A percentile compares a stretch with the other conserved stretches of the same genome.
Conservation (phyloP, 2,888 invertebrate species). For the Hylaea fasciaria region DNA sequence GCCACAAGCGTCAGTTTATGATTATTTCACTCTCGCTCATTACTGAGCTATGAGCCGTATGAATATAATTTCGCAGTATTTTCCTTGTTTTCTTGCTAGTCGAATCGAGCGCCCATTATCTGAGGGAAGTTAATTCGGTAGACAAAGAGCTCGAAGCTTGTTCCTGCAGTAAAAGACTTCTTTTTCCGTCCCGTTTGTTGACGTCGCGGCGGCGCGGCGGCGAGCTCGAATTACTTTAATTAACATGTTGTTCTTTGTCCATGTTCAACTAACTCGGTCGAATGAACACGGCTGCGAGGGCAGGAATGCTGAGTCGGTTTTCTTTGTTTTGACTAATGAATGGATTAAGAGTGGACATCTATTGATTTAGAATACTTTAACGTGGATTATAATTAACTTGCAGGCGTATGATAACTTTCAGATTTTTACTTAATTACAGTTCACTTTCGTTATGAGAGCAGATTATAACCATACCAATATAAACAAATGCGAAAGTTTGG, state of each 20-base stretch:
- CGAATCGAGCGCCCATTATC: conserved; percentile 6
- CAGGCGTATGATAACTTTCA: no score
- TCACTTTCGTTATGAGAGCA: no score
- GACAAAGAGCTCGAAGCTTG: conserved; percentile 8
- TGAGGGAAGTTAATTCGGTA: conserved; percentile 10
- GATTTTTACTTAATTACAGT: no score
- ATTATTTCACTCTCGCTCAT: conserved; percentile 7
- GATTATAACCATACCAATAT: no score
- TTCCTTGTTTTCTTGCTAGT: conserved; percentile 13
- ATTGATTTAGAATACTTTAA: no score
- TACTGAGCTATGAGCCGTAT: conserved; percentile 7
- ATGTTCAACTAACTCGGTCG: conserved; percentile 6
- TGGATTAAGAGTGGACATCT: neutral
- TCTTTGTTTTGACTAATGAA: conserved; percentile 5
- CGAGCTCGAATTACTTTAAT: conserved; percentile 22
- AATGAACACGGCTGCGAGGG: neutral
- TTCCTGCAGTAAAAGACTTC: conserved; percentile 7
- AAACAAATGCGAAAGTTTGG: no score
- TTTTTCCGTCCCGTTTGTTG: conserved; percentile 10
- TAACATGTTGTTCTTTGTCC: conserved; percentile 16
- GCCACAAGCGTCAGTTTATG: conserved; percentile 8
- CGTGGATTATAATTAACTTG: no score
- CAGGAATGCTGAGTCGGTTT: neutral
- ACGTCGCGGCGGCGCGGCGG: neutral
- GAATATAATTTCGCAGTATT: conserved; percentile 7